Conservation (phyloP, 2,113 vertebrate species). For the Nanorana parkeri region DNA sequence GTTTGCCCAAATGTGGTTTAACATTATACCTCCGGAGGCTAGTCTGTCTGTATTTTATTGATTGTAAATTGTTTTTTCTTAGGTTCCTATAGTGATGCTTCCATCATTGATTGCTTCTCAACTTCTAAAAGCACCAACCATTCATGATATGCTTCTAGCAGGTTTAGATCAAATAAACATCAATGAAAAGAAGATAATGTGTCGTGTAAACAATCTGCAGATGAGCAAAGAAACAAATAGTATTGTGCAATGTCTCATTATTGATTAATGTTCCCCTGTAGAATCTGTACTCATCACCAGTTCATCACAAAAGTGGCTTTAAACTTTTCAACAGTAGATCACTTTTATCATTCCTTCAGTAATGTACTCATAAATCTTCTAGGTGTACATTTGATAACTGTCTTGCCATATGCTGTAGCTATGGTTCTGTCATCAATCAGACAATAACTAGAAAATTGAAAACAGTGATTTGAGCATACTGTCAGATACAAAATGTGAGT, state of each 20-base stretch:
- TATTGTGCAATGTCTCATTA: neutral
- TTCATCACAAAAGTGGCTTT: neutral
- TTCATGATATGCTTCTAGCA: neutral
- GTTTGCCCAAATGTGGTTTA: too few relatives aligned
- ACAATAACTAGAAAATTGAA: slow-evolving; percentile 15
- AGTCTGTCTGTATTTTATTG: too few relatives aligned
- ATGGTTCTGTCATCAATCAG: slow-evolving; percentile 14
- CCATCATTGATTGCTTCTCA: neutral
- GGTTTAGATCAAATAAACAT: neutral
- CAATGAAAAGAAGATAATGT: neutral
- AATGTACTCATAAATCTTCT: slow-evolving; percentile 30
- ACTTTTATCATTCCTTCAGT: slow-evolving; percentile 9
- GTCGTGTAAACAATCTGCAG: neutral
- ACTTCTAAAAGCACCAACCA: neutral
- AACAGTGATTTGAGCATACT: slow-evolving; percentile 33
- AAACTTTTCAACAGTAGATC: slow-evolving; percentile 5
- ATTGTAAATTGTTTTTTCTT: neutral
- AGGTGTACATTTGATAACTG: slow-evolving; percentile 45
- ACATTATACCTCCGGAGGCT: too few relatives aligned
- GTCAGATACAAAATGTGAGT: neutral
- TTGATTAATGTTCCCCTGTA: slow-evolving; percentile 44
- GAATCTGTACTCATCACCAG: neutral
- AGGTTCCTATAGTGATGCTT: neutral
- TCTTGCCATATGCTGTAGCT: neutral
- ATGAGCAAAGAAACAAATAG: neutral